A percentile compares a stretch with the other conserved stretches of the same genome.
Conservation (phyloP, 2,113 vertebrate species). For the Paradisaea rubra region DNA sequence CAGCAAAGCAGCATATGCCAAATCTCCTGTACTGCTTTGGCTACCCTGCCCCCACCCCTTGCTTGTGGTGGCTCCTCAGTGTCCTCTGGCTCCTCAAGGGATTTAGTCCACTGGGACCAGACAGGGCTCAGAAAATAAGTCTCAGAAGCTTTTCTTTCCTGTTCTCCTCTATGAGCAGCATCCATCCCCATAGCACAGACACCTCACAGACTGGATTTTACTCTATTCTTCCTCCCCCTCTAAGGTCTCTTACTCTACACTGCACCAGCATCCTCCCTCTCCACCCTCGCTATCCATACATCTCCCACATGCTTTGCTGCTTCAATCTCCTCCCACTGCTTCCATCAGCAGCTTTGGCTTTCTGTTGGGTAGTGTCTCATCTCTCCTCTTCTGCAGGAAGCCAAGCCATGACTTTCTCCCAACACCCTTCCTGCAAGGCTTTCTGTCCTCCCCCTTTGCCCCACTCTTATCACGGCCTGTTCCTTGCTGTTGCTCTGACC, state of each 20-base stretch:
- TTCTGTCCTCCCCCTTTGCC: background rate
- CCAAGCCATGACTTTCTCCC: background rate
- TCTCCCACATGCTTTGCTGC: background rate
- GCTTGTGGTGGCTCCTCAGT: background rate
- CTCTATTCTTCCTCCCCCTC: background rate
- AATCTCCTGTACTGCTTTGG: background rate
- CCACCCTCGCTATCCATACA: background rate
- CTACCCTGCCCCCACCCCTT: too few species aligned
- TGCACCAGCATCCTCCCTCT: background rate
- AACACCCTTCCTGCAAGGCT: background rate
- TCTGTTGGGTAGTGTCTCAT: fast-evolving
- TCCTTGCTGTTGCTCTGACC: background rate
- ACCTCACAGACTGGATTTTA: background rate
- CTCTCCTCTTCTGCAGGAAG: background rate
- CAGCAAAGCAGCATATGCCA: background rate
- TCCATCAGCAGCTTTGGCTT: background rate
- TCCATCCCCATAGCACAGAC: background rate
- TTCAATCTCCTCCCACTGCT: background rate
- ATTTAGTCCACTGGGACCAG: background rate
- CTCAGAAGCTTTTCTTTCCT: background rate
- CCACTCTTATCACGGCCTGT: fast-evolving
- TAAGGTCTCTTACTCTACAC: background rate
- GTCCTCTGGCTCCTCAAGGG: background rate
- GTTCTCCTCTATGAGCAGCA: background rate
- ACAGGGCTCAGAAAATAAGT: background rate